Percentiles rank a stretch among this genome's conserved stretches.
phyloP scores from a whole-genome alignment of 2,888 invertebrate species.

The Hirtodrosophila duncani region DNA sequence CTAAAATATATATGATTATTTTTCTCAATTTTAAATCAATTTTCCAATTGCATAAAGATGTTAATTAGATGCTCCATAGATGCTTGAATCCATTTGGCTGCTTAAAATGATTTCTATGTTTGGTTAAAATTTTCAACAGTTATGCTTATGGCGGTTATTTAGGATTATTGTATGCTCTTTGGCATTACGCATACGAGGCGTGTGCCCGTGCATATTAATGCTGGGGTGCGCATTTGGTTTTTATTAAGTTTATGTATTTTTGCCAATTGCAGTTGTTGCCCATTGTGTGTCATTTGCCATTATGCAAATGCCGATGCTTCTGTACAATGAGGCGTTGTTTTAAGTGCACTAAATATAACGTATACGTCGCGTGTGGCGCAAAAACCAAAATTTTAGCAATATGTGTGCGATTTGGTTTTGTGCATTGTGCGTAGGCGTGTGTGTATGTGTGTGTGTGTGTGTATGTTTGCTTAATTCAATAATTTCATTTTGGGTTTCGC shows the following conservation, averaged over 20 bases:
- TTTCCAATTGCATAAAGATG: too few species aligned
- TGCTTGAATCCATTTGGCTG: too few species aligned
- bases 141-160: too few species aligned
- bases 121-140: too few species aligned
- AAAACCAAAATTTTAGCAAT: slow-evolving; percentile 2
- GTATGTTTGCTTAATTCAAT: slow-evolving; percentile 22
- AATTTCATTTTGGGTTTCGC: slow-evolving; percentile 14
- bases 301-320: slow-evolving; percentile 36
- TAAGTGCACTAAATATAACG: slow-evolving; percentile 36
- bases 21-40: too few species aligned
- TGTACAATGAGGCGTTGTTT: background rate
- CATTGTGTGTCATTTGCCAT: slow-evolving; percentile 19
- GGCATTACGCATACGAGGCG: slow-evolving; percentile 24
- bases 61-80: too few species aligned
- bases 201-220: slow-evolving; percentile 25
- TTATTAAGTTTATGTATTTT: slow-evolving; percentile 15
- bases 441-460: too few species aligned
- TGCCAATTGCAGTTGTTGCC: background rate
- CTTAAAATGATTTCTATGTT: too few species aligned
- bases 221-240: background rate
- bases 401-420: background rate
- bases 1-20: too few species aligned
- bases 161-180: slow-evolving; percentile 17
- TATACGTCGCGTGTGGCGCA: slow-evolving; percentile 20
- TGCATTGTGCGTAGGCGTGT: too few species aligned